Conservation (phyloP, 1,140 invertebrate species). For the Brachionus asplanchnoidis region DNA sequence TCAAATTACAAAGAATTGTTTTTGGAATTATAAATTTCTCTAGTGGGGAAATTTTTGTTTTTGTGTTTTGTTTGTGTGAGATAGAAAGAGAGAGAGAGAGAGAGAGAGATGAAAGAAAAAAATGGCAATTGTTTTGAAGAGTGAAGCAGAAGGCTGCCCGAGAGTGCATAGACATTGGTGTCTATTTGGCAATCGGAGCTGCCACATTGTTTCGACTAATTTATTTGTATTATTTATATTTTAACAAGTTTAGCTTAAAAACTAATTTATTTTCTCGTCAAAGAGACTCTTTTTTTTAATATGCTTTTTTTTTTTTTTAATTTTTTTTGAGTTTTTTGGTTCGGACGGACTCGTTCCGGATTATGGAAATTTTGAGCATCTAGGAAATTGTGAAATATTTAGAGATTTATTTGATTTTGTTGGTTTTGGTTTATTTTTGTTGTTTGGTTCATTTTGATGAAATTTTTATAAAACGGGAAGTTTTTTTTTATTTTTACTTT, state of each 20-base stretch:
- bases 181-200: neutral
- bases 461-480: neutral
- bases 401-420: neutral
- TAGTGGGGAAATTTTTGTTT: slow-evolving; percentile 34
- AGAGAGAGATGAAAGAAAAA: neutral
- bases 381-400: neutral
- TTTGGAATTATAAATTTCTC: slow-evolving; percentile 31
- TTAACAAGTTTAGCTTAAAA: slow-evolving; percentile 4
- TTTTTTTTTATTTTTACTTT: neutral
- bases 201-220: neutral
- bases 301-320: neutral
- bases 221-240: slow-evolving; percentile 7
- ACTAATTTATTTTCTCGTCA: neutral
- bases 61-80: neutral
- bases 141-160: neutral
- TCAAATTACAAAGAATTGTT: neutral
- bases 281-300: neutral
- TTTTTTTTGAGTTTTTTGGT: neutral
- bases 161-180: neutral
- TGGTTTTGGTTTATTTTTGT: neutral
- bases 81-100: neutral
- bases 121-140: neutral
- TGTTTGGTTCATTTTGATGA: neutral
- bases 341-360: neutral
- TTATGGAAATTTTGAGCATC: neutral